Evolutionary conservation across 2,797 vertebrate species (phyloP).

Genomic region (Crax fasciolata): DNA sequence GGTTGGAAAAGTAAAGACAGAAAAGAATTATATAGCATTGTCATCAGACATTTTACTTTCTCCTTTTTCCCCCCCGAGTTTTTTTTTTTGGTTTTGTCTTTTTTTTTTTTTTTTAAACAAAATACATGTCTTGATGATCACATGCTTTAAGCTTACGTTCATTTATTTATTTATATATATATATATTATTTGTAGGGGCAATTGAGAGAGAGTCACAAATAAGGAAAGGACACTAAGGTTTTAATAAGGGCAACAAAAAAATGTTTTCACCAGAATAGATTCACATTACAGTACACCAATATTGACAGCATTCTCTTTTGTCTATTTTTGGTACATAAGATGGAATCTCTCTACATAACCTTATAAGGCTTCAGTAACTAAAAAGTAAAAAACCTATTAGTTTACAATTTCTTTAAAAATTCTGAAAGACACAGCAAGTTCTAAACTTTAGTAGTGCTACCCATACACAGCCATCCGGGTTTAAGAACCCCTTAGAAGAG

Average conservation of each 20-base stretch:
- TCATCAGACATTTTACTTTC: constrained; percentile 63
- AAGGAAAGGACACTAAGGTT: constrained; percentile 86
- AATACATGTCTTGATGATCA: constrained; percentile 72
- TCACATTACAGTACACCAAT: constrained; percentile 89
- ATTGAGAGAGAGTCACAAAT: constrained; percentile 86
- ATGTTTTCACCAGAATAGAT: constrained; percentile 83
- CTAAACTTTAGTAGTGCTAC: constrained; percentile 87
- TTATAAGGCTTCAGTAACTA: constrained; percentile 86
- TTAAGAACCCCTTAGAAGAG: constrained; percentile 80
- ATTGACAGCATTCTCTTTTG: constrained; percentile 85
- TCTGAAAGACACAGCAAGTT: constrained; percentile 85
- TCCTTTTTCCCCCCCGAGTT: neutral
- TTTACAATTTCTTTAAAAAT: constrained; percentile 88
- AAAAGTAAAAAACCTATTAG: constrained; percentile 87
- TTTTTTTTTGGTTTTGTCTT: neutral
- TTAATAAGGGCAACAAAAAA: constrained; percentile 84
- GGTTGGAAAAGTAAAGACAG: constrained; percentile 42
- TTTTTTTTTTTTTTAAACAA: constrained; percentile 62
- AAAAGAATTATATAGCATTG: constrained; percentile 56
- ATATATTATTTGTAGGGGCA: constrained; percentile 72
- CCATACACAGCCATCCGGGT: constrained; percentile 79
- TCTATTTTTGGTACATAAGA: constrained; percentile 89
- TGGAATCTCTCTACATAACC: constrained; percentile 84
- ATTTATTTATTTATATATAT: constrained; percentile 32
- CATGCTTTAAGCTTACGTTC: constrained; percentile 75